Evolutionary conservation across 2,113 vertebrate genomes (phyloP).

Genomic region (Megaptera novaeangliae): DNA sequence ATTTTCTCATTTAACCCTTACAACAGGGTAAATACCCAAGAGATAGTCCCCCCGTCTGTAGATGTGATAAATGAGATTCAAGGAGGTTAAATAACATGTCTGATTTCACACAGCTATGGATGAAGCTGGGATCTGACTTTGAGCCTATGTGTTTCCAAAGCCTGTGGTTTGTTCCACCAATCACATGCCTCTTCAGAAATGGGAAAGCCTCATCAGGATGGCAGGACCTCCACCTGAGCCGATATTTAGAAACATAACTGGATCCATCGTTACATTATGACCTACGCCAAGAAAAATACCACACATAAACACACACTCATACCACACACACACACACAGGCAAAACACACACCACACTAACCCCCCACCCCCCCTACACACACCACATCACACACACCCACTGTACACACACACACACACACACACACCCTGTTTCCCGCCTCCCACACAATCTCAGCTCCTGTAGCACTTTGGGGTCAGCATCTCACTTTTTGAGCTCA

Average conservation of each 20-base stretch:
- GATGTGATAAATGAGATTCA: neutral
- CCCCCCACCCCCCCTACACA: neutral
- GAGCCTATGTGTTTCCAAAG: neutral
- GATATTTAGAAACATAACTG: neutral
- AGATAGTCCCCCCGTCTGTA: neutral
- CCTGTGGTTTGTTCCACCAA: neutral
- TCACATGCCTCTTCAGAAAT: neutral
- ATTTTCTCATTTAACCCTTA: neutral
- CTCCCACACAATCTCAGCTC: fast-evolving
- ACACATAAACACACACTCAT: neutral
- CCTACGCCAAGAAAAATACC: neutral
- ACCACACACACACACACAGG: no score
- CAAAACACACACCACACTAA: neutral
- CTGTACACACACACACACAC: neutral
- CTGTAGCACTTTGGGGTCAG: neutral
- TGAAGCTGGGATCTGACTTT: neutral
- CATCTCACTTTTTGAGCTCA: neutral
- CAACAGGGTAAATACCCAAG: neutral
- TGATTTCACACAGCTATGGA: no score
- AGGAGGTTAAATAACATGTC: neutral
- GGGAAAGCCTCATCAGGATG: fast-evolving
- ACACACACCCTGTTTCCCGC: neutral
- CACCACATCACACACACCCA: neutral
- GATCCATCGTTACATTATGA: no score
- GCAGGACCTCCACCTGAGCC: neutral